Evolutionary conservation across 2,113 vertebrate species (phyloP).

Genomic region (Ia io): DNA sequence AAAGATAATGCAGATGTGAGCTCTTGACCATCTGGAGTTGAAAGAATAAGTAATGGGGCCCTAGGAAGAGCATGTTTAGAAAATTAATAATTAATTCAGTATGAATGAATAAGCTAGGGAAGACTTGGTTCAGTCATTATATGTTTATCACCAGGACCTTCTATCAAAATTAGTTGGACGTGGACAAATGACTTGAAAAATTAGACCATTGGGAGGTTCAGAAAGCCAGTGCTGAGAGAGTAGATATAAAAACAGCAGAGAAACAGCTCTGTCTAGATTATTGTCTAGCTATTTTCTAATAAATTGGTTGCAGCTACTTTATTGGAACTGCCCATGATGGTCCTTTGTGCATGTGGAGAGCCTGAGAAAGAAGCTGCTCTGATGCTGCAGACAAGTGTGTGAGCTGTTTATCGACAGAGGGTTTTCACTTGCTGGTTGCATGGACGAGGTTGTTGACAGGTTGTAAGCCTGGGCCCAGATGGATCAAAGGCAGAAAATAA

Average conservation of each 20-base stretch:
- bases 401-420: slow-evolving; percentile 52
- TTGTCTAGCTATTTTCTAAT: slow-evolving; percentile 35
- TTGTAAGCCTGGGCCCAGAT: slow-evolving; percentile 56
- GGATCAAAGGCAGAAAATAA: slow-evolving; percentile 71
- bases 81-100: slow-evolving; percentile 50
- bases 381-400: background rate
- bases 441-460: slow-evolving; percentile 73
- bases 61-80: slow-evolving; percentile 31
- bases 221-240: background rate
- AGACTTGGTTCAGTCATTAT: slow-evolving; percentile 4
- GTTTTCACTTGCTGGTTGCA: slow-evolving; percentile 63
- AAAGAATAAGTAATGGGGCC: slow-evolving; percentile 47
- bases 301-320: slow-evolving; percentile 27
- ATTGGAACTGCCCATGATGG: background rate
- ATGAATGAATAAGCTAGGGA: slow-evolving; percentile 21
- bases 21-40: background rate
- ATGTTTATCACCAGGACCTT: slow-evolving; percentile 16
- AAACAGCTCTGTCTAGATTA: background rate
- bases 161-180: background rate
- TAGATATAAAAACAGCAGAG: background rate
- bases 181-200: slow-evolving; percentile 42
- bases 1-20: background rate
- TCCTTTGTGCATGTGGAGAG: background rate
- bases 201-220: background rate
- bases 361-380: background rate